Base-by-base conservation (phyloP, 2,888 invertebrate species). In the Mellilla xanthometata region DNA sequence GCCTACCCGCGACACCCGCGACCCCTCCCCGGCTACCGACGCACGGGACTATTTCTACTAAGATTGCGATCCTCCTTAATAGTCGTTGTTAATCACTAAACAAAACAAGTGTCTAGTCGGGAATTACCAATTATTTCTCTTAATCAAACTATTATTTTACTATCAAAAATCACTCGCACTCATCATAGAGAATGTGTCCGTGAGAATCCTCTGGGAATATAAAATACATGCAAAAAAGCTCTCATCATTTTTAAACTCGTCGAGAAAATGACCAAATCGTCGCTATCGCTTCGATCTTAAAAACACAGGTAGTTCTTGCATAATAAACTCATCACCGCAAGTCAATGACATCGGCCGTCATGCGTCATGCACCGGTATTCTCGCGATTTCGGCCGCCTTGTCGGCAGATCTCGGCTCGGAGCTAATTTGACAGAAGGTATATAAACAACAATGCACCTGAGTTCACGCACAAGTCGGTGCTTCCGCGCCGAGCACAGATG, bases 1-100 rank as follows among this genome's bases (percentile, higher is more conserved):
- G 73, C 69, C 70, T 65, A 71, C 69, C 76, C 26, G 71, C 73
- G 72, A 71, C 74, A 76, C 75, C 75, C 53, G 67, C 74, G 78
- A 81, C 78, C 76, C 78, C 71, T 23, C 12, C 31, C 70, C 72
- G 62, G 61, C 72, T 74, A 63, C 72, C 63, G 60, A 65, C 60
- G 51, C 60, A 32, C 15, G 12, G 12, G 34, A 64, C 58, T 68
- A 71, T 72, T 68, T 68, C 49, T 58, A 52, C 58, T 62, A 54
- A 56, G 49, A 63, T 62, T 65, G 56, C 61, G 28, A 59, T 54
- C 58, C 59, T 65, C 66, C 61, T 67, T 67, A 68, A 61, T 43
- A n/a, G 58, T 50, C 56, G 64, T 64, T 58, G 60, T 67, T 70
- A 65, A 60, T 56, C 35, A 19, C 15, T n/a, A n/a, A n/a, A n/a